Conservation (phyloP, 1,140 invertebrate species). For the Antheraea pernyi region DNA sequence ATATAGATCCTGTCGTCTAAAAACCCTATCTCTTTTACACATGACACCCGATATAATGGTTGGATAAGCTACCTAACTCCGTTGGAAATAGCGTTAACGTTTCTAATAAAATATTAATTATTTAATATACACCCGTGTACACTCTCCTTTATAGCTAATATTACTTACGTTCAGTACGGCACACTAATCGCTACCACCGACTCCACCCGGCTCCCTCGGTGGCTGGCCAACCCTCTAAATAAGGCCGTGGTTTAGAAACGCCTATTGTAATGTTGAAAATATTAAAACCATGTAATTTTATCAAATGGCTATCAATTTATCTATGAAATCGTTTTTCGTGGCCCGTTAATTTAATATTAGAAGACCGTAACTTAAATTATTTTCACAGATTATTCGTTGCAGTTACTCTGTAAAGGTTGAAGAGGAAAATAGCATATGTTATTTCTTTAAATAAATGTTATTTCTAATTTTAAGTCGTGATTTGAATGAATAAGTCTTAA, state of each 20-base stretch:
- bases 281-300: slow-evolving; percentile 60
- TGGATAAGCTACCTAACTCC: no score
- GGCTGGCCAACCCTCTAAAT: slow-evolving; percentile 45
- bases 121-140: not conserved
- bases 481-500: no score
- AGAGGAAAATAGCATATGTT: no score
- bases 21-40: no score
- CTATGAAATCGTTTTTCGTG: slow-evolving; percentile 21
- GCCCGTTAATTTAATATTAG: not conserved
- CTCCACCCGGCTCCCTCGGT: slow-evolving; percentile 37
- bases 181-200: slow-evolving; percentile 36
- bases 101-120: not conserved
- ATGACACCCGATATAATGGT: no score
- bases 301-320: slow-evolving; percentile 47
- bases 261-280: slow-evolving; percentile 41
- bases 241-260: slow-evolving; percentile 49
- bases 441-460: no score
- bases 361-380: no score
- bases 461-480: no score
- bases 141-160: not conserved
- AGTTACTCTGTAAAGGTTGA: no score
- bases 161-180: slow-evolving; percentile 8
- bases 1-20: no score
- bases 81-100: no score
- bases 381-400: no score